Base-by-base conservation (phyloP, 2,888 invertebrate species). In the Conus canariensis region DNA sequence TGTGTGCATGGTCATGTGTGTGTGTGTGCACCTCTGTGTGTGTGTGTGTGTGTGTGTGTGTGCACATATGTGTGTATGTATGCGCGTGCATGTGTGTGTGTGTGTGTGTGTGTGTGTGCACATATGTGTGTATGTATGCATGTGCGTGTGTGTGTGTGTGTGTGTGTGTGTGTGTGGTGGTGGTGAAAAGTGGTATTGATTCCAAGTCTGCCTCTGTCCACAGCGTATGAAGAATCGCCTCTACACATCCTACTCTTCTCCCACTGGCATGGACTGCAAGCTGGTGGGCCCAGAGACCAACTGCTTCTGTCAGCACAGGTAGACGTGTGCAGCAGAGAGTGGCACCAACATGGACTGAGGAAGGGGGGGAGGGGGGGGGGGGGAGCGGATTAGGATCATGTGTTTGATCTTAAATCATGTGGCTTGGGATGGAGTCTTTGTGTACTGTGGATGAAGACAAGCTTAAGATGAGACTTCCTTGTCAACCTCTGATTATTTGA, bases 261-360 rank as follows among this genome's bases (percentile, higher is more conserved):
- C 95, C 0, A 93, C 93, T 56, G 95, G 96, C 9, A 96, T 96
- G 95, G 96, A 96, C 93, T 96, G 96, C 92, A 96, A 96, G 86
- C 92, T 95, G 90, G 92, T 96, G n/a, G 96, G 96, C 85, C 96
- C 96, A 22, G 96, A 96, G 89, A 96, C 96, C 14, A 93, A 92
- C 19, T 96, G 96, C 89, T 96, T 96, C 93, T 96, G 96, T 91
- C 94, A 94, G 92, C 96, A 96, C 93, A 94, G 96, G 95, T 96
- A 91, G 45, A 45, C 45, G 45, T 1, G 45, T 45, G 45, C 45
- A 45, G 45, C 45, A 45, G 45, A 45, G 45, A 45, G 45, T 45
- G n/a, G 77, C 58, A 4, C 45, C 45, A 4, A 74, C 74, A 74
- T 19, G 45, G 45, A 3, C 45, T 45, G 45, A 3, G 67, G 67